Evolutionary conservation across 2,797 vertebrate species (phyloP), one percentile per base, ranked within the genome.

Genomic region (Pithecia hirsuta): DNA sequence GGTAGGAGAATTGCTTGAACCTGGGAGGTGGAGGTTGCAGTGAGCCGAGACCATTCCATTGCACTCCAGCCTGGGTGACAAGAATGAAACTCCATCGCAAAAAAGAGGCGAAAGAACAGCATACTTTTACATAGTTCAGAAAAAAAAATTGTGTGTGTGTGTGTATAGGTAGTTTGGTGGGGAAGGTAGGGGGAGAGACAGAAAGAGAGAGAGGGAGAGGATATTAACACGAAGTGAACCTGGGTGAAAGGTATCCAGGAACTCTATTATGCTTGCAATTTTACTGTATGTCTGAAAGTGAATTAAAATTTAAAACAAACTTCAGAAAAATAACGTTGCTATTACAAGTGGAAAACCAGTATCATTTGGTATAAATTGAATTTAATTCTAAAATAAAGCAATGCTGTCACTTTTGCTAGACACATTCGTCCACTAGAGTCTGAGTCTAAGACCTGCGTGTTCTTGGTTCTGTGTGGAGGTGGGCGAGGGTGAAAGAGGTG

Each of bases 221-320:
- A 86, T 28, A 46, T 24, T 74, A 72, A 78, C 41, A 52, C 26
- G 1, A 24, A 61, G 12, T 9, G n/a, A 70, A 67, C 55, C 22
- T 28, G 36, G 82, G 19, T 41, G 67, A 78, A 52, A 5, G 6
- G 36, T 9, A 39, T 70, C n/a, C 30, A 55, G 48, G 15, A 75
- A 85, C 48, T 89, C 59, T 59, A 33, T 46, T 82, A 86, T 30
- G 50, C n/a, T 91, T 30, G 8, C 22, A 64, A 48, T 33, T 57
- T 89, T 92, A 78, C 50, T 95, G 26, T 89, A 30, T 50, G 41
- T 76, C 33, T 61, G 57, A 86, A 92, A 72, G 12, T 81, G 41
- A 44, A n/a, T 70, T 76, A 83, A 79, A 83, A 89, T 79, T 44
- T 83, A 33, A 83, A 93, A 50, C 36, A 70, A 55, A 55, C 55